Conservation (phyloP, 2,797 vertebrate species). For the Lagodon rhomboides region DNA sequence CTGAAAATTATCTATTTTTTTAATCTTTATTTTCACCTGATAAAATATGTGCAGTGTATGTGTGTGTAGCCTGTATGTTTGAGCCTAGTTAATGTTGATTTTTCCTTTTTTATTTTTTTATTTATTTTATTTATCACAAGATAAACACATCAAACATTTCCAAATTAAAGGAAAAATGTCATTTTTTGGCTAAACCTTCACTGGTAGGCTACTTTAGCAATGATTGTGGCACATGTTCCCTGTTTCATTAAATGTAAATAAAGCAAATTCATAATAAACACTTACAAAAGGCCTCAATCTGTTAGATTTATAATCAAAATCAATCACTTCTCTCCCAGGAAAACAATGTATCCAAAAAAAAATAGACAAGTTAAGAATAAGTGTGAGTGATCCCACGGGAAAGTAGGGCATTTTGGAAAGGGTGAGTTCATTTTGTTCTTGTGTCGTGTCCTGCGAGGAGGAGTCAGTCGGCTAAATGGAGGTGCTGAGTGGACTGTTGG, state of each 20-base stretch:
- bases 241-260: background rate
- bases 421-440: slow-evolving; percentile 47
- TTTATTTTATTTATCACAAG: background rate
- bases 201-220: background rate
- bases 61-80: background rate
- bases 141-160: background rate
- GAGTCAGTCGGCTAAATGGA: slow-evolving; percentile 75
- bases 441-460: slow-evolving; percentile 54
- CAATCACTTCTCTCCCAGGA: no score
- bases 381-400: background rate
- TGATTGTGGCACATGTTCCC: background rate
- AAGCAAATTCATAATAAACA: background rate
- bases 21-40: background rate
- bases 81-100: background rate
- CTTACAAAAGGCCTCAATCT: no score
- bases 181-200: background rate
- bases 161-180: background rate
- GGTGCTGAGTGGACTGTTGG: slow-evolving; percentile 72
- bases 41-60: background rate
- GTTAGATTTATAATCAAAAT: no score
- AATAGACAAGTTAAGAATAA: background rate
- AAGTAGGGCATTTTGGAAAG: slow-evolving; percentile 16
- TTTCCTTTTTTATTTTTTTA: background rate
- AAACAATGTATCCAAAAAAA: background rate
- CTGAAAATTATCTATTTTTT: no score